Base-by-base conservation (phyloP, 2,888 invertebrate genomes). In the Acrocera orbiculus region DNA sequence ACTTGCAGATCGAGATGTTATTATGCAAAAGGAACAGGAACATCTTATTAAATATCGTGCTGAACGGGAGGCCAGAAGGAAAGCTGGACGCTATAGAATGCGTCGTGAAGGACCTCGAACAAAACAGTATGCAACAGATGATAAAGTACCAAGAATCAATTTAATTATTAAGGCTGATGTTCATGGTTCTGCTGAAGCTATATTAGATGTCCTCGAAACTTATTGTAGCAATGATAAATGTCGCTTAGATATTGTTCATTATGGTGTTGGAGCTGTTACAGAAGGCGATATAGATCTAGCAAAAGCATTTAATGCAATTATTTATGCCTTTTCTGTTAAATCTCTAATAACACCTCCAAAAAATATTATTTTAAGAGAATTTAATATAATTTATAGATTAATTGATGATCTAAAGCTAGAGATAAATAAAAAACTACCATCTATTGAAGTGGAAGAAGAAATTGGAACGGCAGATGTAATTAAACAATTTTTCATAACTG, bases 101-200 rank as follows among this genome's bases (percentile, higher is more conserved):
- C 63, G 63, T 14, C 58, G 54, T 1, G 60, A 56, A 2, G 78
- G 75, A 0, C 76, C 74, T 1, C 54, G 78, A 4, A 54, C 56
- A 25, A 73, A 74, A 41, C 67, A 73, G 51, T 57, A 55, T 32
- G 39, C 47, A 28, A 45, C 57, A 42, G 64, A 62, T 20, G 67
- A 76, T 42, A 67, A 64, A 16, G 54, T 61, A 4, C 69, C 67
- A 2, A 58, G 56, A 39, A 52, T 80, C 34, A 70, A 66, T 44
- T 58, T 80, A 7, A 53, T 81, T 4, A 50, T 81, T 4, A 76
- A 79, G 69, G 83, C 83, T 15, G 98, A 98, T 62, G 95, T 96
- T 3, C 82, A 87, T 56, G 98, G 98, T 0, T 90, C 92, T 0
- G 75, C 95, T 27, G 96, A 98, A 57, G 95, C 96, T 1, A 81